A percentile compares a stretch with the other conserved stretches of the same genome.
Evolutionary conservation across 2,797 vertebrate species (phyloP).

Genomic region (Strix occidentalis): DNA sequence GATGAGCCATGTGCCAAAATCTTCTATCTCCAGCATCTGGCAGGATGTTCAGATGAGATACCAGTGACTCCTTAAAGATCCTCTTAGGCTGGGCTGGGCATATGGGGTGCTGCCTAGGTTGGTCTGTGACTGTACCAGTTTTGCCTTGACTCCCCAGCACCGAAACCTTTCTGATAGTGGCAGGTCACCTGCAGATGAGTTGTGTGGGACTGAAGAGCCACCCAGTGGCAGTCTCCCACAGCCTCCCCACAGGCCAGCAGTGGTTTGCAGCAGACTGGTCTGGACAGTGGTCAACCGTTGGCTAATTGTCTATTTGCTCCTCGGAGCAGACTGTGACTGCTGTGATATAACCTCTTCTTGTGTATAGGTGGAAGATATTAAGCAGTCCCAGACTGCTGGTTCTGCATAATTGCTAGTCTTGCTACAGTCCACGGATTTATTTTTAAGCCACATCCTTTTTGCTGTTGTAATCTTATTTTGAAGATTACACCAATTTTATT

Average conservation of each 20-base stretch:
- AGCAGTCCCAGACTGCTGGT: neutral
- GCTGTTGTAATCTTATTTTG: neutral
- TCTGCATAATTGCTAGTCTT: neutral
- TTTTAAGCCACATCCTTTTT: neutral
- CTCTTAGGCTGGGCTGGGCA: neutral
- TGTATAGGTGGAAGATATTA: neutral
- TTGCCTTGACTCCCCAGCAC: neutral
- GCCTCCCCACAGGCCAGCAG: neutral
- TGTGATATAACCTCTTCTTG: neutral
- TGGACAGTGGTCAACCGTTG: neutral
- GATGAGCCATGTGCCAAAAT: neutral
- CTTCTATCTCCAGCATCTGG: neutral
- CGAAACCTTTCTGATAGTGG: neutral
- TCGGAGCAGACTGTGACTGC: neutral
- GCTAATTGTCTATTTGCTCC: neutral
- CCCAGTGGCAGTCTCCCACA: neutral
- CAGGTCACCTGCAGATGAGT: neutral
- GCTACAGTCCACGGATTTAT: neutral
- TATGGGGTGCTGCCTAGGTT: neutral
- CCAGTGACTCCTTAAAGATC: neutral
- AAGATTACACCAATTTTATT: neutral
- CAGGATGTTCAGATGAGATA: neutral
- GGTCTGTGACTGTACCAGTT: neutral
- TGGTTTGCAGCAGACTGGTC: neutral
- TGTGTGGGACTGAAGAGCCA: constrained; percentile 1